Conservation (phyloP, 2,888 invertebrate species). For the Urechis unicinctus region DNA sequence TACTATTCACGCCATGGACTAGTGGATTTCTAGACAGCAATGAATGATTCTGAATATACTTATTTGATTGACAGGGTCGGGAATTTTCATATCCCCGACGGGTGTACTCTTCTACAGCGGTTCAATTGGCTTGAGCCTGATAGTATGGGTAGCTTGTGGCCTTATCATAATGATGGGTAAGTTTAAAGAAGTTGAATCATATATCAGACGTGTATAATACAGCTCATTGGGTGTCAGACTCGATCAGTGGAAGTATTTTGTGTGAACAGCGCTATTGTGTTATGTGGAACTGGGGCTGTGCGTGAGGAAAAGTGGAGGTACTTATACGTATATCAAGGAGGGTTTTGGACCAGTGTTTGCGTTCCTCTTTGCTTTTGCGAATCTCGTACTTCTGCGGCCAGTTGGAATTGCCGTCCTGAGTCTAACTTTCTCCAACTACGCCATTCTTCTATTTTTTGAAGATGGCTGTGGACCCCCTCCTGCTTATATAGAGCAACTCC, state of each 20-base stretch:
- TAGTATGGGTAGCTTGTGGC: neutral
- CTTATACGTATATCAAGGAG: neutral
- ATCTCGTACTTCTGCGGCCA: neutral
- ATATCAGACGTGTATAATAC: no score
- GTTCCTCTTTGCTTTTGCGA: neutral
- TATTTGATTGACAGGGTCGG: neutral
- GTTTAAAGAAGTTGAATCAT: neutral
- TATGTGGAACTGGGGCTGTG: neutral
- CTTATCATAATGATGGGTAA: neutral
- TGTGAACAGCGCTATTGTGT: no score
- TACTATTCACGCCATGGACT: no score
- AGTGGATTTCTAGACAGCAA: no score
- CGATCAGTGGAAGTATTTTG: no score
- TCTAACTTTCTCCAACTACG: neutral
- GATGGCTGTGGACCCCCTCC: neutral
- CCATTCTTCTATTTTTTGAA: neutral
- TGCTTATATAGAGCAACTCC: neutral
- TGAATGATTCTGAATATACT: no score
- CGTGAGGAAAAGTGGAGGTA: neutral
- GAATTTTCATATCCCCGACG: neutral
- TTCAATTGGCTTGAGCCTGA: neutral
- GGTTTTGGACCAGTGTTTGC: neutral
- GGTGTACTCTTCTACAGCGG: neutral
- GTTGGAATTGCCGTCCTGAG: neutral
- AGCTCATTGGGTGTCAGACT: no score